A percentile compares a stretch with the other conserved stretches of the same genome.
Evolutionary conservation across 2,888 invertebrate genomes (phyloP).

Genomic region (Polydrusus pterygomalis): DNA sequence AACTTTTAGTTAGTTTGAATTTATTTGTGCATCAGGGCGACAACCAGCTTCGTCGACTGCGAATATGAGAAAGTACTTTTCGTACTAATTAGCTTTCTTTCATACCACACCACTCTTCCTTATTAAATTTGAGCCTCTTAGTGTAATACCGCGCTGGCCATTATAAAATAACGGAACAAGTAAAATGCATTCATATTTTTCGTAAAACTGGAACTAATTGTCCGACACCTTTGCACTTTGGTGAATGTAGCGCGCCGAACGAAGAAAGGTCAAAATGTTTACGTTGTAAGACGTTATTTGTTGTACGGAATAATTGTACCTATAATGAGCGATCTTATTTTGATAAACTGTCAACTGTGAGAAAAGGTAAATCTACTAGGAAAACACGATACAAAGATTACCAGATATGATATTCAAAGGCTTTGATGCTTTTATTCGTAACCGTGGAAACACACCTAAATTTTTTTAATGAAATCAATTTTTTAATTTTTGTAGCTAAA

Average conservation of each 20-base stretch:
- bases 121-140: not conserved
- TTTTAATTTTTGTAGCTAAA: too few relatives aligned
- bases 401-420: too few relatives aligned
- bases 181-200: conserved; percentile 33
- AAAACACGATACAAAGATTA: too few relatives aligned
- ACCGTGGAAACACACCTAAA: too few relatives aligned
- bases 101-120: not conserved
- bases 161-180: conserved; percentile 28
- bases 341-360: conserved; percentile 16
- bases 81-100: not conserved
- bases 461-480: too few relatives aligned
- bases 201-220: conserved; percentile 33
- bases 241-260: conserved; percentile 20
- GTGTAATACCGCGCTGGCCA: conserved; percentile 5
- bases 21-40: too few relatives aligned
- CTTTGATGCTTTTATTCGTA: too few relatives aligned
- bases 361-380: not conserved
- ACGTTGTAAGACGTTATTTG: not conserved
- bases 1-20: too few relatives aligned
- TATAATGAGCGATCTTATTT: not conserved
- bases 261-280: conserved; percentile 18
- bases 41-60: too few relatives aligned
- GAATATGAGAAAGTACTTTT: too few relatives aligned
- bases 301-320: conserved; percentile 9
- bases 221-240: conserved; percentile 34